These are phyloP conservation scores for Echinarachnius parma DNA, from an alignment of 53 echinoderm and acorn worm species.

Conservation along the genomic window DNA sequence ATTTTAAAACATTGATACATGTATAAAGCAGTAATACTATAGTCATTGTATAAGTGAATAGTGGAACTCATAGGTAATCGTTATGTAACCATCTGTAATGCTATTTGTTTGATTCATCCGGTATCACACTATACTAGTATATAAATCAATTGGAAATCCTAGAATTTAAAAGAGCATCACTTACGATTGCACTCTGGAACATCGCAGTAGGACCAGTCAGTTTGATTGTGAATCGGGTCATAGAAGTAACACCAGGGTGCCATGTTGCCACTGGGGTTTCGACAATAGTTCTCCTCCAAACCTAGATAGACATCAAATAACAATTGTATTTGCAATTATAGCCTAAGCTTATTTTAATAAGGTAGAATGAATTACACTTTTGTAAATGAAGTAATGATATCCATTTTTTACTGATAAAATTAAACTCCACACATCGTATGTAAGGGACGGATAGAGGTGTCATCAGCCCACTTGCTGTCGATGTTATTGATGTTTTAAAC, in stretches of 20 bases:
- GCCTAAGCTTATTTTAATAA: no score
- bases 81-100: background rate
- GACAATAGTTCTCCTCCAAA: constrained; percentile 59
- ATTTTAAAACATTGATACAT: background rate
- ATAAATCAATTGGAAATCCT: no score
- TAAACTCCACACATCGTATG: no score
- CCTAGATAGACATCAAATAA: constrained; percentile 14
- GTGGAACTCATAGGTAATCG: background rate
- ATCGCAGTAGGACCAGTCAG: constrained; percentile 40
- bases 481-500: no score
- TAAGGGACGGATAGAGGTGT: no score
- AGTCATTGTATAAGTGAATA: background rate
- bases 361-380: no score
- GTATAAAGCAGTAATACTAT: background rate
- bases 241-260: constrained; percentile 65
- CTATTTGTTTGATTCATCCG: background rate
- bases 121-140: no score
- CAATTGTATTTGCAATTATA: background rate
- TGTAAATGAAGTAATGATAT: no score
- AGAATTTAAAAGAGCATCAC: no score
- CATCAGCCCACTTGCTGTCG: no score
- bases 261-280: constrained; percentile 45
- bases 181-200: constrained; percentile 64
- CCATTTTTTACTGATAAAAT: no score
- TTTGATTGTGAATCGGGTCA: constrained; percentile 16